phyloP scores from a whole-genome alignment of 2,888 invertebrate genomes.

The Marasmarcha lunaedactyla region DNA sequence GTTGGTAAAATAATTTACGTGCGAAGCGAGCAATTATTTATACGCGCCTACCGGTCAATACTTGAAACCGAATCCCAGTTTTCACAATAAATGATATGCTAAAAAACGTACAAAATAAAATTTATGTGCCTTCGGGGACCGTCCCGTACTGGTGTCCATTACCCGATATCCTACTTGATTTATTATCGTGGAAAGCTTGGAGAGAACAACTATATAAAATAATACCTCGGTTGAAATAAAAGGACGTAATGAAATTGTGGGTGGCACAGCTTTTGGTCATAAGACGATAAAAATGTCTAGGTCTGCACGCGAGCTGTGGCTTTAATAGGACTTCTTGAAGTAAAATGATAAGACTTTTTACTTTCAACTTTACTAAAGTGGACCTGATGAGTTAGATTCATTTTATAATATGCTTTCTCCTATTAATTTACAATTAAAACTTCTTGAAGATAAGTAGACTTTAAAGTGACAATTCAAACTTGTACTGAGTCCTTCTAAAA shows the following conservation, averaged over 20 bases:
- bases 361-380: too few relatives aligned
- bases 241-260: constrained; percentile 37
- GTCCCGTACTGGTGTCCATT: constrained; percentile 46
- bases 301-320: not conserved
- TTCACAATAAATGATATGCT: constrained; percentile 50
- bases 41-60: constrained; percentile 1
- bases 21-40: not conserved
- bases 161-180: constrained; percentile 63
- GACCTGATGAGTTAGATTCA: too few relatives aligned
- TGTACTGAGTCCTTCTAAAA: too few relatives aligned
- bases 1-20: not conserved
- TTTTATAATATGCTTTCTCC: too few relatives aligned
- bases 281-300: not conserved
- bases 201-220: constrained; percentile 39
- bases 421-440: too few relatives aligned
- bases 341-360: too few relatives aligned
- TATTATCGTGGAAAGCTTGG: constrained; percentile 48
- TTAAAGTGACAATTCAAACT: too few relatives aligned
- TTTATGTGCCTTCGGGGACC: constrained; percentile 57
- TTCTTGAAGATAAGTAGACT: too few relatives aligned
- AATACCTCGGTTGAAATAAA: constrained; percentile 27
- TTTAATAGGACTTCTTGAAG: not conserved
- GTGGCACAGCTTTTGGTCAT: constrained; percentile 16
- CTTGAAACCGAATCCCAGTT: constrained; percentile 19
- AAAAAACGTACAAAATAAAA: constrained; percentile 55